These are phyloP conservation scores for Alviniconcha marisindica DNA, from an alignment of 1,140 invertebrate genomes.

Conservation along the genomic window DNA sequence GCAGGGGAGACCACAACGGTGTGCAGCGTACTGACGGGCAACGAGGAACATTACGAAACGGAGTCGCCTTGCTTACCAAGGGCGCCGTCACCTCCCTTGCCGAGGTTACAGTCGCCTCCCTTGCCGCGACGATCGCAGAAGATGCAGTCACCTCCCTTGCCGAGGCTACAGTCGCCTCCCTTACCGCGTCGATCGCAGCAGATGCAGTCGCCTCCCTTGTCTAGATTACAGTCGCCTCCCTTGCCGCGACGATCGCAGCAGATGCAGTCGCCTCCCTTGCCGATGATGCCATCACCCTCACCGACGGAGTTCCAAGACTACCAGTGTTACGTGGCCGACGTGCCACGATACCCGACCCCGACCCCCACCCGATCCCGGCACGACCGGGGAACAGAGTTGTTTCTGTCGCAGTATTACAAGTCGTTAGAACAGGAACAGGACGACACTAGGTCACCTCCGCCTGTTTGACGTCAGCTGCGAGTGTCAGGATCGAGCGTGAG, in stretches of 20 bases:
- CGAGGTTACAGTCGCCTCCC: conserved; percentile 10
- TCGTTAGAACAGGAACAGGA: background rate
- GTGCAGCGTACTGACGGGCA: conserved; percentile 5
- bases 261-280: background rate
- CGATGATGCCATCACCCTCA: background rate
- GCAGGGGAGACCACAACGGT: conserved; percentile 7
- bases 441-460: background rate
- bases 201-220: background rate
- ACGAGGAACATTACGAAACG: background rate
- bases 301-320: conserved; percentile 9
- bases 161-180: background rate
- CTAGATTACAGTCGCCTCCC: background rate
- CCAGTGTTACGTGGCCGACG: background rate
- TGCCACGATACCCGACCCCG: background rate
- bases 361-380: background rate
- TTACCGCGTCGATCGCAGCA: background rate
- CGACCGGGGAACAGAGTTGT: conserved; percentile 5
- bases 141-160: background rate
- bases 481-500: no score
- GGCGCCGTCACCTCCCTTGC: background rate
- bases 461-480: conserved; percentile 17
- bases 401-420: conserved; percentile 23
- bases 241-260: background rate
- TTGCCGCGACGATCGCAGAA: background rate
- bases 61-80: background rate